Base-by-base conservation (phyloP, 2,113 vertebrate genomes). In the Monarcha castaneiventris region DNA sequence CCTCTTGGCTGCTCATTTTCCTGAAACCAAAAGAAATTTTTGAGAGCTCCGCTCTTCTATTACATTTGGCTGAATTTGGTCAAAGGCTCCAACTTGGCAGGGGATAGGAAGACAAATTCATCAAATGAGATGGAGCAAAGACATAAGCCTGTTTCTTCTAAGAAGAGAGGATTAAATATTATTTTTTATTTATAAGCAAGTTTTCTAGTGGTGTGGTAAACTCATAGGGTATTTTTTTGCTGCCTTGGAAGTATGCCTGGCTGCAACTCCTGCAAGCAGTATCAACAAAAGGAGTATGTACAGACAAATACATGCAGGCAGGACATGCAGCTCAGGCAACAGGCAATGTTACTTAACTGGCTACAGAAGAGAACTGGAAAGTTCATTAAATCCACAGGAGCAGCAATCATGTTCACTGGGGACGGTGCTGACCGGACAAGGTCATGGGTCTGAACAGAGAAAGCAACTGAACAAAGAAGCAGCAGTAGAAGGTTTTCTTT, bases 311-410 rank as follows among this genome's bases (percentile, higher is more conserved):
- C 18, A 61, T 1, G 6, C 52, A 76, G 78, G 46, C 52, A 64
- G 71, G n/a, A 46, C 63, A 39, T 1, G 25, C 41, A 73, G 46
- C 87, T 89, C 27, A 66, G 46, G 51, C 62, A 84, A 66, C 32
- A 84, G 35, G 48, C 4, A 11, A 49, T 3, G 9, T 62, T 71
- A 67, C 39, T 77, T 44, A 89, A 54, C 33, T 62, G 18, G 32
- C 32, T 54, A 29, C 54, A 62, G 76, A 86, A 56, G 18, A 90
- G 33, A 86, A 69, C 79, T 81, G 88, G 75, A 86, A 96, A 95
- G 90, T 92, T 84, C 83, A 93, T 88, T 93, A 93, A 96, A 88
- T 35, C 62, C 88, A 89, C 76, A 77, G 86, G 89, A 86, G 48
- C 41, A 87, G 52, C 0, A 0, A 61, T 73, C 16, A 7, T 6